Evolutionary conservation across 2,797 vertebrate species (phyloP), one percentile per base, ranked within the genome.

Genomic region (Pteropus rufus): DNA sequence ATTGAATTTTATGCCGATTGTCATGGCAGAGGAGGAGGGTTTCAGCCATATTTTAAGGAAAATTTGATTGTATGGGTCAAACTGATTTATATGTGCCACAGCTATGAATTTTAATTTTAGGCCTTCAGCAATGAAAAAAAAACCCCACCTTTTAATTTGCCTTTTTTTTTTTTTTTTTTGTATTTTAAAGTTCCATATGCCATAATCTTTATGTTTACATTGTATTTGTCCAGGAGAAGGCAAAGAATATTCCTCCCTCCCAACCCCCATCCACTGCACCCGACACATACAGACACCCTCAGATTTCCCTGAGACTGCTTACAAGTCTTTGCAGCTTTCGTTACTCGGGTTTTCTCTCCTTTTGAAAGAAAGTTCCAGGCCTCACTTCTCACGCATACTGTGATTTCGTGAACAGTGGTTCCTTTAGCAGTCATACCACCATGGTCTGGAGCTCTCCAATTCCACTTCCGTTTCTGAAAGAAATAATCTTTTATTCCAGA

Each of bases 201-300:
- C 2, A 0, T 67, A 12, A 44, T 64, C 15, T 67, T 62, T n/a
- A 72, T 16, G 10, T 88, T 52, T 79, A 0, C 1, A 1, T 44
- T 72, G 16, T 34, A 6, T 92, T 75, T 93, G 54, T 90, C 18
- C 39, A 69, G 1, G 46, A 49, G 46, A 76, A 34, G 83, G 52
- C 65, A 64, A 31, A 65, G 52, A 26, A 7, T 84, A 15, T 26
- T 49, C 11, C 8, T 7, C 8, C 10, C 23, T 18, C 7, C 10
- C 14, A 56, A 0, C 49, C 23, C 6, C 44, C 12, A 2, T 41
- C 14, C 15, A 3, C 2, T 7, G 21, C 16, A 3, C 3, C 0
- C 14, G 1, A 8, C 7, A 5, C 31, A 3, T 4, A 0, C 24
- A 23, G 21, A 19, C 4, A n/a, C 10, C 8, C n/a, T 64, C 1